phyloP scores from a whole-genome alignment of 2,113 vertebrate species.

The Dromaius novaehollandiae region DNA sequence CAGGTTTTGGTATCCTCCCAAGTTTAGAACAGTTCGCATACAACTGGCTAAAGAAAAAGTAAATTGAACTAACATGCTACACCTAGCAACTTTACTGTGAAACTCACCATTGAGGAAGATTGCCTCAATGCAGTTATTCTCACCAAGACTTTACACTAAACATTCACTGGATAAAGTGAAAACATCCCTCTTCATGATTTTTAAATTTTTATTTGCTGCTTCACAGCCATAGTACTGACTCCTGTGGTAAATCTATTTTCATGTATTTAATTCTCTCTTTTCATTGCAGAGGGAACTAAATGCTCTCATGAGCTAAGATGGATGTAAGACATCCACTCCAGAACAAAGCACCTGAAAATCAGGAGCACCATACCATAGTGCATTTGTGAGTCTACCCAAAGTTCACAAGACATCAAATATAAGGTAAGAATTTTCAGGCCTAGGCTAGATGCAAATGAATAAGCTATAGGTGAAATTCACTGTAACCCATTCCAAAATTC shows the following conservation, averaged over 20 bases:
- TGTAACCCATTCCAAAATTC: not conserved
- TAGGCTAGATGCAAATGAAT: not conserved
- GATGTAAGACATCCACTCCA: not conserved
- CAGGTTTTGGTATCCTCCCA: not conserved
- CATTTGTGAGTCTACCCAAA: not conserved
- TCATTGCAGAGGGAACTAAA: not conserved
- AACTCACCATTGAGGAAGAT: not conserved
- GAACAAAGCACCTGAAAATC: not conserved
- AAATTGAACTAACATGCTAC: not conserved
- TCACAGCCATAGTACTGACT: not conserved
- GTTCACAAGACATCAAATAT: fast-evolving
- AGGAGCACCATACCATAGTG: not conserved
- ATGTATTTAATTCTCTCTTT: not conserved
- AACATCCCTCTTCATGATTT: fast-evolving
- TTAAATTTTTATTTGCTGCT: not conserved
- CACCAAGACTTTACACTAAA: not conserved
- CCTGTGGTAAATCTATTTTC: not conserved
- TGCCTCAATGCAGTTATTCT: not conserved
- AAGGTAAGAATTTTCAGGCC: not conserved
- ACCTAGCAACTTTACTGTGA: not conserved
- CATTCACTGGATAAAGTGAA: not conserved
- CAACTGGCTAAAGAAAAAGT: not conserved
- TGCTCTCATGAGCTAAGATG: fast-evolving
- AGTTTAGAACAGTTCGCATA: not conserved
- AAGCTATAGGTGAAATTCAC: not conserved